Base-by-base conservation (phyloP, 2,113 vertebrate species). In the Noturus placidus region DNA sequence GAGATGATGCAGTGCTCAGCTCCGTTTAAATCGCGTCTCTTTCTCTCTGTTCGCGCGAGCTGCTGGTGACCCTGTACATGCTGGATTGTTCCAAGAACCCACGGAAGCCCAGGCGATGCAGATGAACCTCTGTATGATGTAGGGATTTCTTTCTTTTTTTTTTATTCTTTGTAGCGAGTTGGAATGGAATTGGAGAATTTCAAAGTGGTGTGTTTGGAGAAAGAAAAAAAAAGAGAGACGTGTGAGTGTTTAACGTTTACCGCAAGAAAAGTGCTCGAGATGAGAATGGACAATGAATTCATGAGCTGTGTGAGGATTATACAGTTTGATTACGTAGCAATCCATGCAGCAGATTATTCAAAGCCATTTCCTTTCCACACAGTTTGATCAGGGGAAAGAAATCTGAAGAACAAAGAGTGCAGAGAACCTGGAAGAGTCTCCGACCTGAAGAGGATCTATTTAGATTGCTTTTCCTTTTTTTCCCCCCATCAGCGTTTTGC, bases 301-400 rank as follows among this genome's bases (percentile, higher is more conserved):
- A 1, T 0, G 27, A 42, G 10, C 33, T 6, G 63, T 7, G 50
- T 83, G 80, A 72, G 84, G 84, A 86, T 67, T 67, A 38, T 77
- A 77, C 84, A 82, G 82, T 84, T 65, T 81, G 85, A 87, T 67
- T 56, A 52, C 85, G 56, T 50, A 85, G 87, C 61, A 84, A 61
- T 70, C 27, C 19, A 50, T 10, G 59, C 57, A 25, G 56, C 74
- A 81, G 87, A 89, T 56, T 72, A 5, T 52, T 63, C 42, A 80
- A 80, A 84, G n/a, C 35, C 4, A 25, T 46, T 61, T 79, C 33
- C 35, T 3, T 72, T 50, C n/a, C 74, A 84, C 80, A 86, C 46
- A 50, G 65, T 46, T 14, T 46, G 79, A 27, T 72, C 57, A 61
- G 33, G 65, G 67, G 50, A n/a, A 86, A 50, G 46, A 50, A 84